Evolutionary conservation across 2,797 vertebrate species (phyloP).

Genomic region (Crenichthys baileyi): DNA sequence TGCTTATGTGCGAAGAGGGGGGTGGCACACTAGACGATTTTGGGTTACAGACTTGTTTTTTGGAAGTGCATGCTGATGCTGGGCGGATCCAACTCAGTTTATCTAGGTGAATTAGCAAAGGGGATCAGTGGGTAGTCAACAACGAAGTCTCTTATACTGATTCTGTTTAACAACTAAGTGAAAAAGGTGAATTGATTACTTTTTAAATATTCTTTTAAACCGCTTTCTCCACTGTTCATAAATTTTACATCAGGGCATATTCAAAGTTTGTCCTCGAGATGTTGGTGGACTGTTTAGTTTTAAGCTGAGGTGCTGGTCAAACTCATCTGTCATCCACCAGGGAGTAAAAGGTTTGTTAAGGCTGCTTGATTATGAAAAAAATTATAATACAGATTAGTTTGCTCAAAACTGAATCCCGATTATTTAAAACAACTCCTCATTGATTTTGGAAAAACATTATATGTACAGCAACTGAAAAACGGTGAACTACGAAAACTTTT

Average conservation of each 20-base stretch:
- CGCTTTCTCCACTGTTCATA: not conserved
- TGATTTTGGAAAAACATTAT: not conserved
- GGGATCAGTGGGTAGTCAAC: not conserved
- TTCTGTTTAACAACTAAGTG: not conserved
- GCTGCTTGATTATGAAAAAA: not conserved
- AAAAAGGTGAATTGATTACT: not conserved
- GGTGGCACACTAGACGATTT: slow-evolving; percentile 5
- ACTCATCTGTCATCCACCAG: not conserved
- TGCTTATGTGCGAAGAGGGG: slow-evolving; percentile 3
- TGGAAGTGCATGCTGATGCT: not conserved
- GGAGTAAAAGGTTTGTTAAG: not conserved
- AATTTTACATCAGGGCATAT: not conserved
- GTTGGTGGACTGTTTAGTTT: not conserved
- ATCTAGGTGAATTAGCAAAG: not conserved
- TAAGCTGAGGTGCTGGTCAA: not conserved
- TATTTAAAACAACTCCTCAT: not conserved
- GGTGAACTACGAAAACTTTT: not conserved
- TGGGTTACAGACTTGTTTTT: not conserved
- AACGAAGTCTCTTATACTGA: not conserved
- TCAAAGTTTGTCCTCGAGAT: not conserved
- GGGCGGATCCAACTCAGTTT: not conserved
- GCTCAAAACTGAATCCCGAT: not conserved
- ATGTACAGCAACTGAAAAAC: not conserved
- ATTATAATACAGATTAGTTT: not conserved
- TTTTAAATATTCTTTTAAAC: not conserved